Conservation (phyloP, 2,113 vertebrate genomes). For the Odocoileus hemionus region DNA sequence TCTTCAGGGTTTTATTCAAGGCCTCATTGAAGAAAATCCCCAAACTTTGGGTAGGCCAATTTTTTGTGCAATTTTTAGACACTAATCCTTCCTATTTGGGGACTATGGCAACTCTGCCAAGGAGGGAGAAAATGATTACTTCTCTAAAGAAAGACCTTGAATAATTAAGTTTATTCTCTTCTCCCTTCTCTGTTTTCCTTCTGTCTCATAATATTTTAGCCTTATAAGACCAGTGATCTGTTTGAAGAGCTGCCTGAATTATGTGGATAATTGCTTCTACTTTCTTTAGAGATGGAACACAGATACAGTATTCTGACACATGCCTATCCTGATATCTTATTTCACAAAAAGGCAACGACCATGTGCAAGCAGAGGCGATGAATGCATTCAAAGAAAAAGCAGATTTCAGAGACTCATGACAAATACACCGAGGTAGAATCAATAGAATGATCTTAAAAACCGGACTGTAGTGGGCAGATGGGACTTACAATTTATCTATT, state of each 20-base stretch:
- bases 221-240: not conserved
- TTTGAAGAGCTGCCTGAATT: not conserved
- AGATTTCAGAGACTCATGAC: not conserved
- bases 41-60: not conserved
- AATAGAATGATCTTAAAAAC: not conserved
- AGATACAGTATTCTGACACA: not conserved
- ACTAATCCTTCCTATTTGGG: conserved; percentile 14
- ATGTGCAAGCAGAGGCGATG: not conserved
- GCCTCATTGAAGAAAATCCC: conserved; percentile 45
- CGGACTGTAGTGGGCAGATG: not conserved
- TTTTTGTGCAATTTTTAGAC: conserved; percentile 28
- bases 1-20: conserved; percentile 36
- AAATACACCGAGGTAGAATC: not conserved
- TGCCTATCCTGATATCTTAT: not conserved
- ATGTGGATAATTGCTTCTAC: not conserved
- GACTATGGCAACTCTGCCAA: not conserved
- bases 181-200: not conserved
- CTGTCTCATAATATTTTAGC: not conserved
- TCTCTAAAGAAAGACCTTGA: conserved; percentile 29
- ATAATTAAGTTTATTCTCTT: not conserved
- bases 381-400: not conserved
- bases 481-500: not conserved
- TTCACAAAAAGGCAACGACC: not conserved
- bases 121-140: not conserved
- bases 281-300: not conserved